Conservation (phyloP, 2,797 vertebrate genomes). For the Gobio occitaniae region DNA sequence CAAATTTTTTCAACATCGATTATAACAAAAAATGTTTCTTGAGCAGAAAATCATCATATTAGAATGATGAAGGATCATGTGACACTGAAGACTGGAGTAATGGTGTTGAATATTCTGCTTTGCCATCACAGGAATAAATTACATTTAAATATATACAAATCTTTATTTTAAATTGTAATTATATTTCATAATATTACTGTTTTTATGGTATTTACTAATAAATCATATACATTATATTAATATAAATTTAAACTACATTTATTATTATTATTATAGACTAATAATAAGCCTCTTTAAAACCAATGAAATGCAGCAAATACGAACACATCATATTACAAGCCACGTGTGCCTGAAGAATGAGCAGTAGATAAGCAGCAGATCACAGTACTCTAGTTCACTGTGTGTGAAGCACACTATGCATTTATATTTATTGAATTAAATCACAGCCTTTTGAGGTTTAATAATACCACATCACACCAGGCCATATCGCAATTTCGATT, state of each 20-base stretch:
- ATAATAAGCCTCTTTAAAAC: background rate
- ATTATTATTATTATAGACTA: background rate
- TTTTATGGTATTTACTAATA: background rate
- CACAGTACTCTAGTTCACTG: background rate
- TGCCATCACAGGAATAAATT: background rate
- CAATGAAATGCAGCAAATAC: background rate
- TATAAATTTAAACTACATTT: background rate
- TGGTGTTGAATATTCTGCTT: background rate
- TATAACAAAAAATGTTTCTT: too few species aligned
- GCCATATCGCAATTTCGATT: slow-evolving; percentile 4
- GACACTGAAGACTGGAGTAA: too few species aligned
- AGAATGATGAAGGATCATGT: too few species aligned
- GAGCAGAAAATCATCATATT: too few species aligned
- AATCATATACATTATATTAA: background rate
- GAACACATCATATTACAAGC: background rate
- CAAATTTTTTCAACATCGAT: too few species aligned
- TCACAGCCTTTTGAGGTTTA: slow-evolving; percentile 4
- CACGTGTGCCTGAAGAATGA: background rate
- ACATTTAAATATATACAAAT: background rate
- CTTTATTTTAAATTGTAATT: background rate
- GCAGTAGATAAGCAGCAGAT: background rate
- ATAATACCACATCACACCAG: slow-evolving; percentile 17
- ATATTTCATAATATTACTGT: background rate
- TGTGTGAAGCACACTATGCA: slow-evolving; percentile 13
- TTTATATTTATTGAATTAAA: slow-evolving; percentile 23